phyloP scores from a whole-genome alignment of 2,113 vertebrate genomes.

The Globicephala melas region DNA sequence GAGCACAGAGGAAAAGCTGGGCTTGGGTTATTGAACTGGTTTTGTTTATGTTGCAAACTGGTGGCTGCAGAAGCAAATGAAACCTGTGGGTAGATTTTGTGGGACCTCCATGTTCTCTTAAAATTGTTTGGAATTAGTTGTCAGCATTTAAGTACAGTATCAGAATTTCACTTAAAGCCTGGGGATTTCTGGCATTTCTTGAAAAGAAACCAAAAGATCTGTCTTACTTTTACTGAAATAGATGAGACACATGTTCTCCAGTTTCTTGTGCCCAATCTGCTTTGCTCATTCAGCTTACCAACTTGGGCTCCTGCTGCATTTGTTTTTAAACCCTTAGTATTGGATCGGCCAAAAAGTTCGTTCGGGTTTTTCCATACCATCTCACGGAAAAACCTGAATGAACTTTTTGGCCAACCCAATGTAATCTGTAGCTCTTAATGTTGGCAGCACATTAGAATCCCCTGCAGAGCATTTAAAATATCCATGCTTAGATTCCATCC shows the following conservation, averaged over 20 bases:
- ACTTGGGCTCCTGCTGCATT: background rate
- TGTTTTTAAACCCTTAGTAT: background rate
- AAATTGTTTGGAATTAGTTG: conserved; percentile 2
- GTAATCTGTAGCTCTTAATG: background rate
- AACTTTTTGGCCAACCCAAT: background rate
- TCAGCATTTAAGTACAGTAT: background rate
- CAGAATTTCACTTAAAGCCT: conserved; percentile 29
- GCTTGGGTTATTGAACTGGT: background rate
- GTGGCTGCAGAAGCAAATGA: background rate
- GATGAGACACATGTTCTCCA: background rate
- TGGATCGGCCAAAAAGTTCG: no score
- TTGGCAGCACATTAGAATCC: background rate
- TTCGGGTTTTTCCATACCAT: no score
- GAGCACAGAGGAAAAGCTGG: background rate
- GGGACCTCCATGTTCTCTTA: background rate
- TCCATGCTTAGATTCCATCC: background rate
- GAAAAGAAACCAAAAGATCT: background rate
- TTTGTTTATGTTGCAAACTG: background rate
- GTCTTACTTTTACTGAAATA: background rate
- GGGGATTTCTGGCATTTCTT: background rate
- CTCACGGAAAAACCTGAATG: no score
- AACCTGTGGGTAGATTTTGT: background rate
- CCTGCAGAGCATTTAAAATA: background rate
- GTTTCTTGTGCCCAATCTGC: background rate
- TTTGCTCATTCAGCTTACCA: background rate